phyloP scores from a whole-genome alignment of 2,888 invertebrate species.

The Diabrotica balteata region DNA sequence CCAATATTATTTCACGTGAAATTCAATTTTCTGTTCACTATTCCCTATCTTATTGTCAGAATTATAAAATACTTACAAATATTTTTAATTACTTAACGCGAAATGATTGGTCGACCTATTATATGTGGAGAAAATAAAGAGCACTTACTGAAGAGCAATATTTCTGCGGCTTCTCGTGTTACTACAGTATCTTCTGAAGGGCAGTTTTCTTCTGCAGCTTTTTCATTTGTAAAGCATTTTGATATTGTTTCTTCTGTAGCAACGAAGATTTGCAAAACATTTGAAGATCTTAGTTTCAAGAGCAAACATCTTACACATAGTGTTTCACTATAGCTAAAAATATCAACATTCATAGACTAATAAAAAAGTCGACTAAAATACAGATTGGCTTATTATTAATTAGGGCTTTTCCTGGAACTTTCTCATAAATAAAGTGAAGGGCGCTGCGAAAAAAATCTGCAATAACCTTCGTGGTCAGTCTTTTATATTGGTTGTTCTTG shows the following conservation, averaged over 20 bases:
- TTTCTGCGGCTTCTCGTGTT: constrained; percentile 55
- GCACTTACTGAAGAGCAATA: constrained; percentile 69
- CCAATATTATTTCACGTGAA: no score
- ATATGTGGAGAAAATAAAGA: no score
- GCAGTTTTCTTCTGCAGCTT: constrained; percentile 67
- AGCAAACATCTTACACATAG: constrained; percentile 70
- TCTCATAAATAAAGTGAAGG: no score
- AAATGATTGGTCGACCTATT: no score
- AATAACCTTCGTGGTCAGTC: neutral
- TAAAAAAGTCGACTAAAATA: no score
- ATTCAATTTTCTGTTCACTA: no score
- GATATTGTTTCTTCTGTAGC: constrained; percentile 64
- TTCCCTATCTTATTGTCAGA: no score
- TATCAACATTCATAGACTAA: neutral
- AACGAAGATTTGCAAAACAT: constrained; percentile 68
- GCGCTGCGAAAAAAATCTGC: neutral
- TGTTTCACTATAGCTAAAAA: constrained; percentile 62
- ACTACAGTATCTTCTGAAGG: constrained; percentile 59
- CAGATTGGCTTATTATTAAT: no score
- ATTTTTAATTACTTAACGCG: no score
- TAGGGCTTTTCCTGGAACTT: no score
- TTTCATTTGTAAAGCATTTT: constrained; percentile 68
- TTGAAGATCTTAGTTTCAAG: constrained; percentile 66
- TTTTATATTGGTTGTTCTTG: no score
- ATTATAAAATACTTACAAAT: no score